phyloP scores from a whole-genome alignment of 2,113 vertebrate genomes.

The Caranx melampygus region DNA sequence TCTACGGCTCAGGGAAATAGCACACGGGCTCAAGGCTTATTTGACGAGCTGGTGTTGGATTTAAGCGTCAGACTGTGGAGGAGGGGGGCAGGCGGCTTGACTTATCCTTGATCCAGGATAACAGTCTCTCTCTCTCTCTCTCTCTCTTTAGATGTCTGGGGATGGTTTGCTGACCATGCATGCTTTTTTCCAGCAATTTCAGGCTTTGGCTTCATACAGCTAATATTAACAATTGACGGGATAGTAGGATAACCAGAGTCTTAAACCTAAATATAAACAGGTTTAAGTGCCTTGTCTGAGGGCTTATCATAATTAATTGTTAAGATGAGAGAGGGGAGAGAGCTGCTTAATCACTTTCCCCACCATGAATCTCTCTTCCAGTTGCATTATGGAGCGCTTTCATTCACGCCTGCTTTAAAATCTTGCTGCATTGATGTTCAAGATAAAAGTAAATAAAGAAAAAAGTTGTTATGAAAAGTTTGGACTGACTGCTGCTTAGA shows the following conservation, averaged over 20 bases:
- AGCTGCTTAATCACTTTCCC: slow-evolving; percentile 43
- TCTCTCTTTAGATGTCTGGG: slow-evolving; percentile 26
- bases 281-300: slow-evolving; percentile 49
- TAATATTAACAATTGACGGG: slow-evolving; percentile 37
- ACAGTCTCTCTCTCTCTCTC: slow-evolving; percentile 5
- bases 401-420: slow-evolving; percentile 15
- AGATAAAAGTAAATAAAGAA: background rate
- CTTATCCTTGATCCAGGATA: slow-evolving; percentile 71
- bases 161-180: slow-evolving; percentile 64
- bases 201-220: slow-evolving; percentile 1
- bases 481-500: background rate
- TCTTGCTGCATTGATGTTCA: background rate
- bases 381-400: slow-evolving; percentile 25
- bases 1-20: slow-evolving; percentile 67
- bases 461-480: slow-evolving; percentile 2
- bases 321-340: slow-evolving; percentile 49
- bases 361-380: slow-evolving; percentile 26
- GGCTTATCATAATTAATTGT: slow-evolving; percentile 70
- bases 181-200: slow-evolving; percentile 24
- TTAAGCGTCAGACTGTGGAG: slow-evolving; percentile 69
- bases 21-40: slow-evolving; percentile 67
- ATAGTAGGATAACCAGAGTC: slow-evolving; percentile 55
- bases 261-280: slow-evolving; percentile 68
- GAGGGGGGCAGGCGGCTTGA: slow-evolving; percentile 46
- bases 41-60: slow-evolving; percentile 69